Base-by-base conservation (phyloP, 2,888 invertebrate species). In the Apantesis nais region DNA sequence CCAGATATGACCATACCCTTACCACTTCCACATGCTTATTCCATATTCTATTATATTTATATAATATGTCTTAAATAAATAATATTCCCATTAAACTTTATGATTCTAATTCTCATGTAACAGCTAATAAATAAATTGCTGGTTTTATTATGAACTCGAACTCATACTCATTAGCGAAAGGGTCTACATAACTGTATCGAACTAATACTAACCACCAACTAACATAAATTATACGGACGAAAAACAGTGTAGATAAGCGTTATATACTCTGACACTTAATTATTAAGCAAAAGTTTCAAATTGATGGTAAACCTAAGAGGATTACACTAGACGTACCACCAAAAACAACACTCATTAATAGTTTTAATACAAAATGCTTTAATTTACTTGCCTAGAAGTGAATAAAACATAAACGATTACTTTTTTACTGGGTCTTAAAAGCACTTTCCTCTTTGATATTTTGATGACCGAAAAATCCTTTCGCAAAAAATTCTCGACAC, bases 371-470 rank as follows among this genome's bases (percentile, higher is more conserved):
- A 44, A 55, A 16, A n/a, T 60, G n/a, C 31, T 31, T 25, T 63
- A 55, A 75, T 66, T 63, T 72, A 60, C 39, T 60, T 63, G 29
- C 60, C 66, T 29, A n/a, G 19, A 48, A 52, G 41, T 37, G 67
- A 71, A 66, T 60, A 70, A 70, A 19, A 62, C 67, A 70, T 55
- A 64, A 67, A 71, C 22, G 34, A 48, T 73, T 78, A 72, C 66
- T 39, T 63, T 41, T 39, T 65, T 39, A 68, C 31, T 12, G 67
- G 52, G 66, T 70, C 61, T 62, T 48, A 48, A 62, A 67, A 77
- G 70, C 68, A 60, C 58, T 74, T 72, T 76, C 61, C 55, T 67
- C 29, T 74, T 78, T 70, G 69, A 68, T 67, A 74, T 78, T 76
- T 67, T 76, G 34, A 67, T 70, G 70, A 70, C 31, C 25, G 65